phyloP scores from a whole-genome alignment of 2,797 vertebrate species.

The Bucorvus abyssinicus region DNA sequence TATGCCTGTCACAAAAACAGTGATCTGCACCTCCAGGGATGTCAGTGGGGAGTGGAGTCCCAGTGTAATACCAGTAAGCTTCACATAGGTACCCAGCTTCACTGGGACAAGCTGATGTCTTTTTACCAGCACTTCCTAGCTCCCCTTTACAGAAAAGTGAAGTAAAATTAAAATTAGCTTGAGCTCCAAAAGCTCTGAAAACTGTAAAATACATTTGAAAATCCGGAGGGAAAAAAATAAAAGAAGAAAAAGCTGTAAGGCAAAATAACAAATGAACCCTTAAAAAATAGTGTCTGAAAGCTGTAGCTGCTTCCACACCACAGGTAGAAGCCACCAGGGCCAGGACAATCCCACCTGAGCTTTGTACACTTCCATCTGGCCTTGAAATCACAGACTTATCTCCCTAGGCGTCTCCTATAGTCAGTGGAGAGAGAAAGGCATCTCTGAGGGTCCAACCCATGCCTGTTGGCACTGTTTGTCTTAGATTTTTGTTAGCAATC shows the following conservation, averaged over 20 bases:
- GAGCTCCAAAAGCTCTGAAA: background rate
- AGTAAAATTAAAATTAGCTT: background rate
- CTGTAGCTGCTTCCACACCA: background rate
- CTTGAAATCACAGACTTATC: background rate
- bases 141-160: background rate
- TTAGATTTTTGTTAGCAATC: background rate
- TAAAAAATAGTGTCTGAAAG: background rate
- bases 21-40: background rate
- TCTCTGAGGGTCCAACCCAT: background rate
- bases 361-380: background rate
- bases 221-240: fast-evolving
- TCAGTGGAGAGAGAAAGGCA: background rate
- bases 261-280: background rate
- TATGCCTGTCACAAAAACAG: background rate
- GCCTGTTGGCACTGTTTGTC: background rate
- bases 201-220: background rate
- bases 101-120: background rate
- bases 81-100: background rate
- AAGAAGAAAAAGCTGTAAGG: background rate
- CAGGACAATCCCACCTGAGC: background rate
- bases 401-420: background rate
- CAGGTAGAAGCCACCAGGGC: background rate
- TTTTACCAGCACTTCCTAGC: background rate
- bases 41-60: background rate
- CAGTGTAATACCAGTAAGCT: background rate